phyloP scores from a whole-genome alignment of 2,113 vertebrate genomes.

The Pleuronectes platessa region DNA sequence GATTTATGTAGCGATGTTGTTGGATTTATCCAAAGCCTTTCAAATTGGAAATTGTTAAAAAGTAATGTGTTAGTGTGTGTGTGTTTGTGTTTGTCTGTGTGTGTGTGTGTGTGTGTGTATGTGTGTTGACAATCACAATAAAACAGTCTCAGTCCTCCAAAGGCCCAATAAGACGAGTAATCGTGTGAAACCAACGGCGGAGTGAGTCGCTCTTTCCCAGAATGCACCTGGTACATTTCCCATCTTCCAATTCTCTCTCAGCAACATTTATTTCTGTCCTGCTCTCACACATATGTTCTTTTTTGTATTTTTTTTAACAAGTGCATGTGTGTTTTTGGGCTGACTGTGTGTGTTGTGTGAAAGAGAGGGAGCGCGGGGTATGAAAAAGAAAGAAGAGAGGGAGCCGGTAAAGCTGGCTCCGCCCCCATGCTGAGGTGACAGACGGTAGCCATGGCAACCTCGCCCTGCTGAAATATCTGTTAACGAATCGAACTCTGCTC shows the following conservation, averaged over 20 bases:
- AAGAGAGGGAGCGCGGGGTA: background rate
- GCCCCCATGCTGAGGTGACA: conserved; percentile 46
- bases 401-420: background rate
- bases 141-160: background rate
- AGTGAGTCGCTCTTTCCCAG: background rate
- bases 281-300: conserved; percentile 12
- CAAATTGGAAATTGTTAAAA: no score
- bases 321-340: conserved; percentile 6
- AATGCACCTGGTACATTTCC: no score
- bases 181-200: background rate
- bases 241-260: background rate
- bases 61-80: no score
- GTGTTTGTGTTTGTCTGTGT: background rate
- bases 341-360: conserved; percentile 18
- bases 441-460: conserved; percentile 42
- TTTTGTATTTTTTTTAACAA: background rate
- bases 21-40: no score
- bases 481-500: background rate
- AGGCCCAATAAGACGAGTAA: background rate
- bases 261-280: background rate
- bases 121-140: background rate
- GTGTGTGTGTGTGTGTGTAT: background rate
- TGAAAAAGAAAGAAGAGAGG: conserved; percentile 2
- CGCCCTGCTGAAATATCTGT: conserved; percentile 22
- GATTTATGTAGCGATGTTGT: no score